Evolutionary conservation across 2,797 vertebrate species (phyloP).

Genomic region (Eleutherodactylus coqui): DNA sequence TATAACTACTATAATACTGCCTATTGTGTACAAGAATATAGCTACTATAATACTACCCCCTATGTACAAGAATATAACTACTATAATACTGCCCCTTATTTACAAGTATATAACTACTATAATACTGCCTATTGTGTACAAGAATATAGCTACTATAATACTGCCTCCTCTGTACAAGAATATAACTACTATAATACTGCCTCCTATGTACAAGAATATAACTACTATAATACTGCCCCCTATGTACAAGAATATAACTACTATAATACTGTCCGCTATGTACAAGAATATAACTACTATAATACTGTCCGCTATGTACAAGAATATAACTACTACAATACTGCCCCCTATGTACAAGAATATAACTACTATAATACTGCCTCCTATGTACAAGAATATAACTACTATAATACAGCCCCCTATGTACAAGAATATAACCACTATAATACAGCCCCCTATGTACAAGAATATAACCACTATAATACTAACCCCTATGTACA

Average conservation of each 20-base stretch:
- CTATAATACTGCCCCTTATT: background rate
- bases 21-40: background rate
- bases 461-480: constrained; percentile 13
- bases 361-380: constrained; percentile 2
- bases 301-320: constrained; percentile 1
- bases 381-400: constrained; percentile 1
- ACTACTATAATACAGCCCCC: background rate
- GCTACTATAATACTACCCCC: background rate
- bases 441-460: background rate
- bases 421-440: constrained; percentile 2
- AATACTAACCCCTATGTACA: background rate
- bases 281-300: constrained; percentile 17
- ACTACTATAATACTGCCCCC: constrained; percentile 16
- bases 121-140: background rate
- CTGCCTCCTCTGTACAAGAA: constrained; percentile 13
- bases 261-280: background rate
- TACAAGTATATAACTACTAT: constrained; percentile 7
- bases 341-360: background rate
- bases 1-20: constrained; percentile 1
- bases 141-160: background rate
- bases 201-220: constrained; percentile 8
- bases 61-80: background rate
- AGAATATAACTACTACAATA: constrained; percentile 10
- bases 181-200: constrained; percentile 20
- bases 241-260: constrained; percentile 13